These are phyloP conservation scores for Biston stratarius DNA, from an alignment of 2,888 invertebrate species.

Conservation along the genomic window DNA sequence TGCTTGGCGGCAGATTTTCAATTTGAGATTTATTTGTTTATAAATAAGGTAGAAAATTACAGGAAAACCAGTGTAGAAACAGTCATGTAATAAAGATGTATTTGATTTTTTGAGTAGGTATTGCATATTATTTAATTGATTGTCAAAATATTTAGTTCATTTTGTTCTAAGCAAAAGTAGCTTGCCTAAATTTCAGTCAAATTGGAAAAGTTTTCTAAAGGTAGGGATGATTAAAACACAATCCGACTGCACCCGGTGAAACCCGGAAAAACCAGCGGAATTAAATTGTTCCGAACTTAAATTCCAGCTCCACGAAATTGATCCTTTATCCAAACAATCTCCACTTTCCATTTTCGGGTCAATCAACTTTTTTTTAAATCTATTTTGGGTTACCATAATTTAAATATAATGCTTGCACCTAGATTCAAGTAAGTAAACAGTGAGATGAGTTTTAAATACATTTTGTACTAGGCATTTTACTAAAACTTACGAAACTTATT, in stretches of 20 bases:
- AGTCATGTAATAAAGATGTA: too few relatives aligned
- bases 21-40: too few relatives aligned
- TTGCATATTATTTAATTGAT: not conserved
- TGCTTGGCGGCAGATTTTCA: too few relatives aligned
- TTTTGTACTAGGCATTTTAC: too few relatives aligned
- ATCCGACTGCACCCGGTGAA: constrained; percentile 28
- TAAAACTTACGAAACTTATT: not conserved
- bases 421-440: constrained; percentile 37
- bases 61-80: too few relatives aligned
- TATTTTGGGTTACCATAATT: constrained; percentile 55
- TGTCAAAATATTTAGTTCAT: not conserved
- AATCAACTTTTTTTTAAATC: constrained; percentile 64
- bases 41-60: too few relatives aligned
- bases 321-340: constrained; percentile 65
- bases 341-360: constrained; percentile 56
- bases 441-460: not conserved
- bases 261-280: constrained; percentile 38
- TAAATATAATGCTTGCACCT: constrained; percentile 59
- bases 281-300: constrained; percentile 55
- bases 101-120: too few relatives aligned
- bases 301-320: constrained; percentile 60
- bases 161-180: not conserved
- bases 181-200: constrained; percentile 5
- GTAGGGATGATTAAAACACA: constrained; percentile 30
- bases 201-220: constrained; percentile 29